These are phyloP conservation scores for Pseudorectes ferrugineus DNA, from an alignment of 2,113 vertebrate genomes.

Conservation along the genomic window DNA sequence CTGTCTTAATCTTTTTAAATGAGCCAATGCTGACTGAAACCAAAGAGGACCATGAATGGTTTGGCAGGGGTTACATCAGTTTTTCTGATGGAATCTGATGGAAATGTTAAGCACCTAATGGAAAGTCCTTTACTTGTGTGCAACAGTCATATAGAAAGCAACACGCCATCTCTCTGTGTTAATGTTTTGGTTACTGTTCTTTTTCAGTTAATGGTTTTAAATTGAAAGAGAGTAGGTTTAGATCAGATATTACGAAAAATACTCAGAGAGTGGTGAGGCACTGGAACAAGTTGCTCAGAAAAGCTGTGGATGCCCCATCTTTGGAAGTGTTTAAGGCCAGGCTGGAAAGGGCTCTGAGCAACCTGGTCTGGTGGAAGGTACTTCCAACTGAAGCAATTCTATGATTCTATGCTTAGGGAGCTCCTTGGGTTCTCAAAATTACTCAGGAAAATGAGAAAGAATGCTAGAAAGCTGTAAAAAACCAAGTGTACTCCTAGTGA, in stretches of 20 bases:
- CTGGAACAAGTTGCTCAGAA: not conserved
- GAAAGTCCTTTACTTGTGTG: not conserved
- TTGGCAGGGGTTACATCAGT: not conserved
- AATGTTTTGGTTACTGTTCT: not conserved
- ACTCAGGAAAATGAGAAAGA: not conserved
- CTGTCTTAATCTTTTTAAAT: not conserved
- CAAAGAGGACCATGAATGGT: not conserved
- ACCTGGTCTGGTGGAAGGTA: not conserved
- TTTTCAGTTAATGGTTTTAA: not conserved
- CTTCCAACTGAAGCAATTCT: not conserved
- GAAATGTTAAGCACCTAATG: accelerated
- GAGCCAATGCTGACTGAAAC: not conserved
- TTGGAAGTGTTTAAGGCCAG: not conserved
- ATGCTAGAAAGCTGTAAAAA: not conserved
- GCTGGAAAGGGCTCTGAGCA: not conserved
- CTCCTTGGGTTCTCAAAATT: not conserved
- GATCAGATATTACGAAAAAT: not conserved
- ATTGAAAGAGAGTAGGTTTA: not conserved
- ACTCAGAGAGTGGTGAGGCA: not conserved
- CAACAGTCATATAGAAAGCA: not conserved
- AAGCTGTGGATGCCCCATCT: not conserved
- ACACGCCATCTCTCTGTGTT: not conserved
- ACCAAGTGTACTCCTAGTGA: not conserved
- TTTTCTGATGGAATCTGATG: not conserved
- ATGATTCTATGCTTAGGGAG: not conserved